These are phyloP conservation scores for Alauda arvensis DNA, from an alignment of 2,797 vertebrate genomes.

Conservation along the genomic window DNA sequence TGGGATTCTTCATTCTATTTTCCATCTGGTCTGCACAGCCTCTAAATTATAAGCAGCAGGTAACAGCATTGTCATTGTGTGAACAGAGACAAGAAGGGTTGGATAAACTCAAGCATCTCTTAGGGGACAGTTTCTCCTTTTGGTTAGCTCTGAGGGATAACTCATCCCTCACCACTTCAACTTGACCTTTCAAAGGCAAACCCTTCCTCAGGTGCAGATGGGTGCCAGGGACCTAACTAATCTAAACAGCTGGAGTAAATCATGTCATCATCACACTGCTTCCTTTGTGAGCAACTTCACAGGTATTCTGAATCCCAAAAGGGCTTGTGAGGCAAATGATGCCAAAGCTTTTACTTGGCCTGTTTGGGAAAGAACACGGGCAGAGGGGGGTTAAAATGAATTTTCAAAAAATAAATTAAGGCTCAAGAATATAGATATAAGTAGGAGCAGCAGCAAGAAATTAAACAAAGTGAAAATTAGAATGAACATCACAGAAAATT, in stretches of 20 bases:
- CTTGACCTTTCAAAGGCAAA: background rate
- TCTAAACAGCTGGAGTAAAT: background rate
- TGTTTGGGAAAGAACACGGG: background rate
- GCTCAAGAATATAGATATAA: background rate
- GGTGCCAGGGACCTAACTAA: background rate
- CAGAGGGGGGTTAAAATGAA: background rate
- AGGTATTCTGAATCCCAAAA: background rate
- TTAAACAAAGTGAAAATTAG: background rate
- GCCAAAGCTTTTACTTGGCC: background rate
- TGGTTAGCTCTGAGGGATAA: background rate
- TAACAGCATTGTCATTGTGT: background rate
- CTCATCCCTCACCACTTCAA: accelerated
- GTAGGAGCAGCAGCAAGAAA: background rate
- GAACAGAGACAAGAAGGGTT: background rate
- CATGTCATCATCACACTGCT: background rate
- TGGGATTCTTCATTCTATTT: background rate
- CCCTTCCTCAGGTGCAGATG: background rate
- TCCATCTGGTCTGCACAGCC: background rate
- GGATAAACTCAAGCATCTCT: background rate
- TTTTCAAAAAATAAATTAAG: background rate
- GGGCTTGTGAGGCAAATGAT: background rate
- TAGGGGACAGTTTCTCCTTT: background rate
- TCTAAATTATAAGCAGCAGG: background rate
- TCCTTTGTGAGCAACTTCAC: background rate
- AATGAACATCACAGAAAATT: background rate